A percentile compares a stretch with the other conserved stretches of the same genome.
Conservation (phyloP, 2,113 vertebrate species). For the Anguilla japonica region DNA sequence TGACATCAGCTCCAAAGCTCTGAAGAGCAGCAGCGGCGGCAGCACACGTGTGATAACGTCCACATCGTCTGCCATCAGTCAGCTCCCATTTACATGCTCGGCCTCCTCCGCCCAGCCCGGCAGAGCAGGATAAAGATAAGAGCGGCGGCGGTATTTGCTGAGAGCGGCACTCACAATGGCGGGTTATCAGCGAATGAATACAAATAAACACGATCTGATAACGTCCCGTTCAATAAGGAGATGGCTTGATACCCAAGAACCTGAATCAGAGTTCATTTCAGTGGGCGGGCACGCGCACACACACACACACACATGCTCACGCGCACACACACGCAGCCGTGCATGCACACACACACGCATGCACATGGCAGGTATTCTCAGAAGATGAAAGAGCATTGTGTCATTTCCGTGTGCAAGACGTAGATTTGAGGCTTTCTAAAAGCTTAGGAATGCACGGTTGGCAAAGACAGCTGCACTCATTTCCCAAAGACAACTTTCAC, state of each 20-base stretch:
- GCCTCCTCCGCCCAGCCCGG: not conserved
- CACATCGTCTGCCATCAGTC: constrained; percentile 7
- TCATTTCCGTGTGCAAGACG: not conserved
- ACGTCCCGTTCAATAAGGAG: constrained; percentile 29
- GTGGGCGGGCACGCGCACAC: not conserved
- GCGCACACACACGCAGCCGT: not conserved
- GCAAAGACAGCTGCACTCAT: not conserved
- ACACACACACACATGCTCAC: not conserved
- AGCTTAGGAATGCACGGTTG: not conserved
- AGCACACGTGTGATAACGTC: not conserved
- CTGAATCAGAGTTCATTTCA: not conserved
- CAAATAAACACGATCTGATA: constrained; percentile 45
- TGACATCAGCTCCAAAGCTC: not conserved
- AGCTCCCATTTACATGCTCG: not conserved
- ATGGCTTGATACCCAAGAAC: not conserved
- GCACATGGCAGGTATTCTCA: not conserved
- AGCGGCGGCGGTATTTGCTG: not conserved
- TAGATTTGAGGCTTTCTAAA: not conserved
- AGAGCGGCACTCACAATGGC: constrained; percentile 17
- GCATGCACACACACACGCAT: not conserved
- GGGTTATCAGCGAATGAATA: constrained; percentile 48
- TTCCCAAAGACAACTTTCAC: not conserved
- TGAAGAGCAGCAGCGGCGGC: not conserved
- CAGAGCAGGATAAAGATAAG: not conserved
- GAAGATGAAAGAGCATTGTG: not conserved